phyloP scores from a whole-genome alignment of 2,888 invertebrate genomes.

The Scotopteryx bipunctaria region DNA sequence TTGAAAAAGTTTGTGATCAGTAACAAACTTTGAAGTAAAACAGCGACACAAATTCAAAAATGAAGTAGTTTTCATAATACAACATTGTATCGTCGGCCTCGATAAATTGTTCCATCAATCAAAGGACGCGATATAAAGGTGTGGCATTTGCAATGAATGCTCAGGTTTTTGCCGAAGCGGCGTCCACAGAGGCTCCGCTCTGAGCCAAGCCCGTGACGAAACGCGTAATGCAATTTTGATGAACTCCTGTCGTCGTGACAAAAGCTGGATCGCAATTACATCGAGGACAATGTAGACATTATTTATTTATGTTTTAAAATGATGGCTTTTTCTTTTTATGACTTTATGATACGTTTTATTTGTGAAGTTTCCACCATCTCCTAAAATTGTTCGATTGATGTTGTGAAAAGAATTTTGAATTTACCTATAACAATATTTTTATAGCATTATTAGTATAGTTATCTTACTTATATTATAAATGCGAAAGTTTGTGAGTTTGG shows the following conservation, averaged over 20 bases:
- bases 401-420: no score
- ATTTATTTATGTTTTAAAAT: constrained; percentile 54
- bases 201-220: constrained; percentile 61
- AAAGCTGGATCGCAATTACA: constrained; percentile 51
- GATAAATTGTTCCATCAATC: constrained; percentile 64
- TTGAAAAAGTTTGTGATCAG: no score
- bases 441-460: no score
- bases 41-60: neutral
- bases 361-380: no score
- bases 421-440: no score
- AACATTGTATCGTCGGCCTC: constrained; percentile 30
- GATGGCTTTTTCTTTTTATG: constrained; percentile 2
- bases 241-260: constrained; percentile 58
- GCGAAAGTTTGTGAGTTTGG: no score
- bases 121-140: constrained; percentile 51
- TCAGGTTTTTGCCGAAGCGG: constrained; percentile 52
- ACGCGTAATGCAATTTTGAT: constrained; percentile 79
- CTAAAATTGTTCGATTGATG: no score
- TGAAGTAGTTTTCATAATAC: constrained; percentile 5
- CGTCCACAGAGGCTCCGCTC: constrained; percentile 32
- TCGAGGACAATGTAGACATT: constrained; percentile 66
- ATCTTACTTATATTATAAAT: no score
- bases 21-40: no score
- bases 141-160: constrained; percentile 54
- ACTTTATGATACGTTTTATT: neutral